Evolutionary conservation across 2,113 vertebrate species (phyloP).

Genomic region (Psettodes erumei): DNA sequence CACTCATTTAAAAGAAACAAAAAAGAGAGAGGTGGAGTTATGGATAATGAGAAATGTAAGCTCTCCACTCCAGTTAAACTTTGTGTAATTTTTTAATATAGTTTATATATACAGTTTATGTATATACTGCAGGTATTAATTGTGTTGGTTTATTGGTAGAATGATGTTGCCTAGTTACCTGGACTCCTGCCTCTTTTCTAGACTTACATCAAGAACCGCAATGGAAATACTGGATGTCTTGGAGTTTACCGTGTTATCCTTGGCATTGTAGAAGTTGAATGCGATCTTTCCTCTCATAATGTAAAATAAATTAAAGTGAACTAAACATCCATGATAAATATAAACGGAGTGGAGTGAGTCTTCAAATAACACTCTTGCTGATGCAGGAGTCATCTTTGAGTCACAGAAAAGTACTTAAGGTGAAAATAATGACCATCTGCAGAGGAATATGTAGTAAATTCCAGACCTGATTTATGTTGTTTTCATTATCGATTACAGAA

Average conservation of each 20-base stretch:
- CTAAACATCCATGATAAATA: not conserved
- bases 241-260: not conserved
- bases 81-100: not conserved
- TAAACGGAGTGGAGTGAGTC: not conserved
- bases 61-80: not conserved
- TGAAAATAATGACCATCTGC: not conserved
- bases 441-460: conserved; percentile 21
- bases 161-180: not conserved
- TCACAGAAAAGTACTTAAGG: not conserved
- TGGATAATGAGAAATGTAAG: not conserved
- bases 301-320: not conserved
- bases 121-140: not conserved
- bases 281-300: not conserved
- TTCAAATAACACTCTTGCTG: not conserved
- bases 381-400: not conserved
- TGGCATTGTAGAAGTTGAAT: not conserved
- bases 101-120: too few relatives aligned
- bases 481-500: conserved; percentile 17
- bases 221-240: not conserved
- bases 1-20: not conserved
- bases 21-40: not conserved
- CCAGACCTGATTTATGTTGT: conserved; percentile 15
- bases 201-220: not conserved
- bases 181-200: not conserved
- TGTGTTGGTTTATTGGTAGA: not conserved